Conservation (phyloP, 2,797 vertebrate species). For the Nannoperca australis region DNA sequence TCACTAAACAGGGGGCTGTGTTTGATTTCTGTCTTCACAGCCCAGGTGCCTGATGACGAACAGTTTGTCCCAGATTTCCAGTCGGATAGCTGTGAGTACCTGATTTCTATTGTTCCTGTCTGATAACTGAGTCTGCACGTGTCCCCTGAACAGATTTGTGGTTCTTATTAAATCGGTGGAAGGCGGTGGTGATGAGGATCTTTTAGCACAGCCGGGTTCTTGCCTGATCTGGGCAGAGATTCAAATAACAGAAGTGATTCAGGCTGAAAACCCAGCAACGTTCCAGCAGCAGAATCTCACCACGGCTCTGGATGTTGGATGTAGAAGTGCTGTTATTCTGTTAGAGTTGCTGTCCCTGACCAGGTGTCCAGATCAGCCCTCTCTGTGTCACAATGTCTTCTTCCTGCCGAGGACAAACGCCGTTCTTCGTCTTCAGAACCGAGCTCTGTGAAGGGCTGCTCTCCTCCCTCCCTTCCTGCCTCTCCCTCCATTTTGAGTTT, state of each 20-base stretch:
- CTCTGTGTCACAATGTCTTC: conserved; percentile 13
- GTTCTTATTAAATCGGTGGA: too few relatives aligned
- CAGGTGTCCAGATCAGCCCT: background rate
- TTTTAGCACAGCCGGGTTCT: background rate
- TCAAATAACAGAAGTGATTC: background rate
- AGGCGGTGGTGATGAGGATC: too few relatives aligned
- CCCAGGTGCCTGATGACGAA: conserved; percentile 96
- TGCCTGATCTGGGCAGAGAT: background rate
- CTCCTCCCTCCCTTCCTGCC: background rate
- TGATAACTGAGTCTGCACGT: background rate
- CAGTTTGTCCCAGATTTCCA: conserved; percentile 98
- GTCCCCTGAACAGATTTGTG: background rate
- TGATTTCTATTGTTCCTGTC: conserved; percentile 55
- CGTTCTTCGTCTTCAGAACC: conserved; percentile 25
- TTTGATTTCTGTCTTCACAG: conserved; percentile 65
- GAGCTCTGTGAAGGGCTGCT: conserved; percentile 49
- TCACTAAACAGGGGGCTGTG: background rate
- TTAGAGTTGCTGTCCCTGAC: background rate
- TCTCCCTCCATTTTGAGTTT: conserved; percentile 79
- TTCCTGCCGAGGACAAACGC: conserved; percentile 22
- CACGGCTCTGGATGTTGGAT: too few relatives aligned
- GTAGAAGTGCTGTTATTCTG: too few relatives aligned
- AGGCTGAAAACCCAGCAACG: background rate
- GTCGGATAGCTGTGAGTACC: conserved; percentile 94
- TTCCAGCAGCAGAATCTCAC: background rate